Evolutionary conservation across 2,888 invertebrate genomes (phyloP).

Genomic region (Pyrocoelia pectoralis): DNA sequence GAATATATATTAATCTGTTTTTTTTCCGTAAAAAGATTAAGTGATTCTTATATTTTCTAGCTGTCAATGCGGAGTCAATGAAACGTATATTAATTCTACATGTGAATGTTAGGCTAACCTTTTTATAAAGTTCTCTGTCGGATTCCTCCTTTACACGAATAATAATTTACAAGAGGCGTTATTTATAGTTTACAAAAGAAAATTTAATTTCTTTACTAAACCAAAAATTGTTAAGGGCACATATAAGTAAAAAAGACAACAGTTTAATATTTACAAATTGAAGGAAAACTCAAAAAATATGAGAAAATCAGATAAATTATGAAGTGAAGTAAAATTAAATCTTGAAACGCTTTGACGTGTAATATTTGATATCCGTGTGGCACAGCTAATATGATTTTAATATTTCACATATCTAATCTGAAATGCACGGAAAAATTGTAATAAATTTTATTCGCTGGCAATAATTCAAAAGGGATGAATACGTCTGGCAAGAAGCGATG

Average conservation of each 20-base stretch:
- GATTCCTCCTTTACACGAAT: not conserved
- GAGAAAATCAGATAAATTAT: constrained; percentile 26
- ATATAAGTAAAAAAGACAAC: not conserved
- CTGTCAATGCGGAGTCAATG: constrained; percentile 6
- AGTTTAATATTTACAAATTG: constrained; percentile 8
- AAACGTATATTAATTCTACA: constrained; percentile 13
- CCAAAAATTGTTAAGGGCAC: not conserved
- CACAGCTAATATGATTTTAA: constrained; percentile 53
- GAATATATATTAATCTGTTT: constrained; percentile 22
- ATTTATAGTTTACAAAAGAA: not conserved
- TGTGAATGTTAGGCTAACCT: constrained; percentile 7
- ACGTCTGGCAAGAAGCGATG: constrained; percentile 54
- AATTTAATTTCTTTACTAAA: not conserved
- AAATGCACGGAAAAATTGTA: constrained; percentile 55
- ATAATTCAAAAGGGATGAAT: constrained; percentile 60
- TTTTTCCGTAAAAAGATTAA: constrained; percentile 18
- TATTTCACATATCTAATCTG: constrained; percentile 57
- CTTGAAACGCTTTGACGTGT: constrained; percentile 33
- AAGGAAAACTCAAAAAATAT: constrained; percentile 14
- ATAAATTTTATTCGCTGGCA: constrained; percentile 52
- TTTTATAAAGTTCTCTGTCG: constrained; percentile 3
- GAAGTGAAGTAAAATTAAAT: constrained; percentile 34
- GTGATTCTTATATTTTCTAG: constrained; percentile 15
- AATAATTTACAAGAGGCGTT: constrained; percentile 8
- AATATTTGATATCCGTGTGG: constrained; percentile 37